Base-by-base conservation (phyloP, 2,113 vertebrate genomes). In the Tragelaphus buxtoni region DNA sequence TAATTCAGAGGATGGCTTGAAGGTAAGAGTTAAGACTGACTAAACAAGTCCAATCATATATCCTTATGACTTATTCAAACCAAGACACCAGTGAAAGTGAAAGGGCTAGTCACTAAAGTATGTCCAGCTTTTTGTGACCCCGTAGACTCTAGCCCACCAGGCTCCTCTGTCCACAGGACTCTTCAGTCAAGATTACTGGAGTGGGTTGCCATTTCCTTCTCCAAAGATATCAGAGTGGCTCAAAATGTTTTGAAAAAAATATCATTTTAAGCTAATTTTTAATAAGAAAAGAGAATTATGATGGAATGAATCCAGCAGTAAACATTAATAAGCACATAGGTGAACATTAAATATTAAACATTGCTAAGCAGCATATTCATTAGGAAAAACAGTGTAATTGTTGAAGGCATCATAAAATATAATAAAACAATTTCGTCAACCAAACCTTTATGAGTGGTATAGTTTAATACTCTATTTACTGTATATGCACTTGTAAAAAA, bases 391-490 rank as follows among this genome's bases (percentile, higher is more conserved):
- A 49, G 28, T 90, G 72, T 85, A 93, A 97, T 77, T 95, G 42
- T 77, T 88, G 28, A 42, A 82, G 51, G 13, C 14, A 90, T 69
- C 30, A 55, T 35, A n/a, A 91, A 91, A 39, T 61, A 81, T 9
- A 96, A 56, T 85, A 77, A 74, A 90, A 56, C 20, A 91, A 65
- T 80, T 95, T 89, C 16, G 86, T 7, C 45, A 86, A n/a, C 18
- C 7, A 63, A 95, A 83, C 24, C 10, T 80, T 92, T 88, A 96
- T 20, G 17, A 60, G 30, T 81, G 39, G 5, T 69, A 18, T 81
- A 92, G 96, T 89, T 93, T 96, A 89, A 69, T n/a, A 88, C 35
- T 79, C 14, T 93, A 56, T n/a, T 95, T 90, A 74, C 20, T 63
- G 83, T 81, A 76, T 76, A 88, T 47, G 5, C 9, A 85, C 11